Base-by-base conservation (phyloP, 2,797 vertebrate species). In the Darevskia nairensis region DNA sequence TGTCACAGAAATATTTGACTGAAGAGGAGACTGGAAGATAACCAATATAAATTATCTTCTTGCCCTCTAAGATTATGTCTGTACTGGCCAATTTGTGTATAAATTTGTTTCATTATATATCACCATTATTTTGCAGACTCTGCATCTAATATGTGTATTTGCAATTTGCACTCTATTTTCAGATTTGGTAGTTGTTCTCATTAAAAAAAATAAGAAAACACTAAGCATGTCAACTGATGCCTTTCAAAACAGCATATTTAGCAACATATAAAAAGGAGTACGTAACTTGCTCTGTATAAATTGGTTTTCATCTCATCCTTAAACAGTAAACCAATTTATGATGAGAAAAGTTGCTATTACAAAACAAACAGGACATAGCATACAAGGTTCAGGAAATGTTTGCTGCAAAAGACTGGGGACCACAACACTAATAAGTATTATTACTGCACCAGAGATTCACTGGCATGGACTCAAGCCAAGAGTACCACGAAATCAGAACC, bases 1-100 rank as follows among this genome's bases (percentile, higher is more conserved):
- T 84, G 61, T 75, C 64, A 90, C 82, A 88, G 72, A 59, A 66
- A 88, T 80, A 82, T 77, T 41, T 83, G 50, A 89, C 86, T 83
- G 44, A 44, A 66, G 86, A 29, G 25, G 76, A 41, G 80, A 89
- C 21, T 32, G 71, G 86, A 68, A 11, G 59, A 76, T 71, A 88
- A 66, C 88, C 5, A 71, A 80, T 0, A 0, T 75, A 88, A 93
- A 94, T 89, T 66, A 86, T 44, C 75, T 90, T 59, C 72, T 0
- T 13, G 78, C 91, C 80, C 74, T 93, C 82, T 35, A 27, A 59
- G 23, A 64, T 44, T 90, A 86, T 85, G 21, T 71, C 75, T 84
- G 83, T 59, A 72, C 13, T 21, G 59, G 76, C 50, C 39, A 46
- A 89, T 80, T 69, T 84, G 44, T 79, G 50, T 44, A 59, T 32